Base-by-base conservation (phyloP, 2,113 vertebrate species). In the Cyprinodon variegatus region DNA sequence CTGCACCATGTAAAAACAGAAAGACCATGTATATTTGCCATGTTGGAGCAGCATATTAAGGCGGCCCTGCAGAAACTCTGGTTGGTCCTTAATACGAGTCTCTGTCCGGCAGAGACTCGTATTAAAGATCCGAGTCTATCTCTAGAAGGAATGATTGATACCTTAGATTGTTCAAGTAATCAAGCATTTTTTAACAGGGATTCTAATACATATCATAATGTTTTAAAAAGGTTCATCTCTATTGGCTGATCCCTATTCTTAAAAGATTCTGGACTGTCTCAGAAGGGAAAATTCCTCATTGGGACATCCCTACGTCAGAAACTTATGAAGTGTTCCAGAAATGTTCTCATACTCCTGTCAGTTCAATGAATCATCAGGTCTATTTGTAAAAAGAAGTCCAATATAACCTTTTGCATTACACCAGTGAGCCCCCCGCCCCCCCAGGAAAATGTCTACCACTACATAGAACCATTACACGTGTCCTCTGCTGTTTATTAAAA, bases 341-440 rank as follows among this genome's bases (percentile, higher is more conserved):
- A n/a, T 43, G 37, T 41, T 22, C 53, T 43, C 4, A 48, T 62
- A n/a, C 60, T 48, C 12, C 11, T 62, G 29, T 38, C 59, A 48
- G 59, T 13, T 46, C 22, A 22, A 46, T 29, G 57, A 43, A 40
- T 70, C 68, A 70, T 60, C 22, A 53, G n/a, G 22, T 41, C 38
- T 60, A n/a, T 61, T 70, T 38, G 68, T 68, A 36, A 40, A 8
- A 61, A 43, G 12, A 43, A 43, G 13, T 61, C 11, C 40, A 62
- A 62, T 45, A 46, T 43, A 46, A 71, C 14, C 41, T 20, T 70
- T 61, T 71, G 59, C 45, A 29, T 45, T 43, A 37, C 11, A 61
- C 62, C 14, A 20, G 14, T 29, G 11, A 61, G 9, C 40, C 37
- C 46, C 60, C 46, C 17, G 59, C 37, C 46, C 60, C 46, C 20